Percentiles rank a stretch among this genome's conserved stretches.
Evolutionary conservation across 2,113 vertebrate genomes (phyloP).

Genomic region (Capricornis sumatraensis): DNA sequence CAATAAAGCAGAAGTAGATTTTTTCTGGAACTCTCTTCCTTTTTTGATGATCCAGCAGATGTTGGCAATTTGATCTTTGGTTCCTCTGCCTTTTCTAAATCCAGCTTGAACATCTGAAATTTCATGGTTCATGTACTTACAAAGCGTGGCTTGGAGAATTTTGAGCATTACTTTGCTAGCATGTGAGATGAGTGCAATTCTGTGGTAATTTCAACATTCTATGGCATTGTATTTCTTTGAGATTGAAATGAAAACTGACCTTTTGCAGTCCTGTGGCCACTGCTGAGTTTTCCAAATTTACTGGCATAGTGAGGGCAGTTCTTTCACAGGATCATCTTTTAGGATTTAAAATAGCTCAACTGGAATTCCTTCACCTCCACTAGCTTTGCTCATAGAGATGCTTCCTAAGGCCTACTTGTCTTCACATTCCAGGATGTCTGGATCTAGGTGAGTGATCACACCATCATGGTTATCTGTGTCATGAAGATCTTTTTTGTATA

Average conservation of each 20-base stretch:
- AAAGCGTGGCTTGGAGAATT: neutral
- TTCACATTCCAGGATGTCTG: neutral
- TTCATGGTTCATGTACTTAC: neutral
- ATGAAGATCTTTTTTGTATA: neutral
- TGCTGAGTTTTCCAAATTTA: neutral
- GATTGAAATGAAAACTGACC: neutral
- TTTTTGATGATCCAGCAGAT: neutral
- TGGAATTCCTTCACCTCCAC: neutral
- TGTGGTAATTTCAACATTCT: neutral
- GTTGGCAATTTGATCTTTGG: neutral
- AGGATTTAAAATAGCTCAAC: neutral
- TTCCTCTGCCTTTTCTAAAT: neutral
- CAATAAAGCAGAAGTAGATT: neutral
- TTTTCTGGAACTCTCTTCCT: neutral
- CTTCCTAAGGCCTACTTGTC: neutral
- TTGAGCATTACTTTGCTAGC: neutral
- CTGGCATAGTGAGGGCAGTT: neutral
- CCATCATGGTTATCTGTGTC: neutral
- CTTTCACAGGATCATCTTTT: neutral
- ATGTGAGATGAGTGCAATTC: neutral
- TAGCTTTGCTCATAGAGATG: neutral
- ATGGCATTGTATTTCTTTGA: neutral
- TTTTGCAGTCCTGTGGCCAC: neutral
- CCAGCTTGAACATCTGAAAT: neutral
- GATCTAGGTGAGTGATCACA: neutral